phyloP scores from a whole-genome alignment of 2,888 invertebrate species.

The Chalcosyrphus nemorum region DNA sequence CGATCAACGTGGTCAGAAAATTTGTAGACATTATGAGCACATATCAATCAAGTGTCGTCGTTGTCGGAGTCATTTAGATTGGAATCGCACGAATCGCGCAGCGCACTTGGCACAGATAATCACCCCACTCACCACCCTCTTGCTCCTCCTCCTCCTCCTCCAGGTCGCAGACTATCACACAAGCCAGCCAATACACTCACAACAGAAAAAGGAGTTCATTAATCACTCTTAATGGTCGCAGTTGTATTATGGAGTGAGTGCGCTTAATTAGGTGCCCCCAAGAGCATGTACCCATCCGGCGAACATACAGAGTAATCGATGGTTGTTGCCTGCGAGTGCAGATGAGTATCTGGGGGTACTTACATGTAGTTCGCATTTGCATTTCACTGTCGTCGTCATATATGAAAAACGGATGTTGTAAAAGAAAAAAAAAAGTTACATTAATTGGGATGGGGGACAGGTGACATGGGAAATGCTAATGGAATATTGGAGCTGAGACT shows the following conservation, averaged over 20 bases:
- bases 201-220: slow-evolving; percentile 63
- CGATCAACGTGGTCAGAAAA: slow-evolving; percentile 73
- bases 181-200: slow-evolving; percentile 12
- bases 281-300: slow-evolving; percentile 66
- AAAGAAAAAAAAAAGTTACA: slow-evolving; percentile 39
- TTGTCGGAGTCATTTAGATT: slow-evolving; percentile 73
- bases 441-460: slow-evolving; percentile 60
- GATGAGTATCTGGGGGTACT: slow-evolving; percentile 52
- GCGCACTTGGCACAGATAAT: slow-evolving; percentile 69
- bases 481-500: background rate
- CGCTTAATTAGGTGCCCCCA: slow-evolving; percentile 71
- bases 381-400: slow-evolving; percentile 29
- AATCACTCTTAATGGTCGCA: slow-evolving; percentile 68
- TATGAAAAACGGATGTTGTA: slow-evolving; percentile 63
- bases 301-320: slow-evolving; percentile 50
- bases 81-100: slow-evolving; percentile 65
- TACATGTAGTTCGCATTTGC: slow-evolving; percentile 50
- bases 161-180: background rate
- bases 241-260: slow-evolving; percentile 71
- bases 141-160: too few relatives aligned
- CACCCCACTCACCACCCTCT: slow-evolving; percentile 47
- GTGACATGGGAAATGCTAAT: slow-evolving; percentile 20
- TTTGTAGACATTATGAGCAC: slow-evolving; percentile 74
- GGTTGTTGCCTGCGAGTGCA: slow-evolving; percentile 47
- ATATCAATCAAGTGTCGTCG: slow-evolving; percentile 73